Base-by-base conservation (phyloP, 1,140 invertebrate genomes). In the Drosophila kohkoa region DNA sequence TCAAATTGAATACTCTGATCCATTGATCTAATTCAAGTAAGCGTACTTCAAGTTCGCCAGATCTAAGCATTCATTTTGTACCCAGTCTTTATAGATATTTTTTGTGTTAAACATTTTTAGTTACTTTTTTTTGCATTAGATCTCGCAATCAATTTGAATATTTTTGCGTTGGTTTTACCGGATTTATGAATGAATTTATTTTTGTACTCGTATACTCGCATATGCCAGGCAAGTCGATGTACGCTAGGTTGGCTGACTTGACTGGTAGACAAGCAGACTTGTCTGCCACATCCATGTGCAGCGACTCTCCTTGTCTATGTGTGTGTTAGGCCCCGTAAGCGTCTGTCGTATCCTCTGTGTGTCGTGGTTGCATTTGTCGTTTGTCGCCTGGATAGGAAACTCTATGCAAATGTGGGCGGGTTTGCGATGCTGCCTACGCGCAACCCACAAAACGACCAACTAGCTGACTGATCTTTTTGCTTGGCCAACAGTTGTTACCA, bases 161-260 rank as follows among this genome's bases (percentile, higher is more conserved):
- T 55, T 81, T 89, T 90, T 85, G 85, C 85, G 85, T 89, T 90
- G 85, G 85, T 81, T 89, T 89, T 89, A 89, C 85, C 86, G 85
- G 85, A 89, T 89, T 89, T 89, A 89, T 89, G 85, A 89, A 89
- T 89, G 85, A 89, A 89, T 89, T 90, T 89, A 89, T 85, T 86
- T 89, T 86, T 43, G 82, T 82, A 71, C 32, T 32, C 32, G 32
- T 32, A 32, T 82, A 71, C 32, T 32, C 32, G 32, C 7, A 32
- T 81, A 67, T 77, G 71, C 64, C 78, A 69, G 48, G 51, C 58
- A 16, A 41, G 49, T 60, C 62, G 41, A 66, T 58, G 43, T 75
- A 60, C 32, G 62, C 48, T 48, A 54, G 45, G 25, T 8, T 35
- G 59, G 15, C 48, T 11, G 62, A 32, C 49, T 55, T 11, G 62